Base-by-base conservation (phyloP, 1,140 invertebrate genomes). In the Camponotus floridanus region DNA sequence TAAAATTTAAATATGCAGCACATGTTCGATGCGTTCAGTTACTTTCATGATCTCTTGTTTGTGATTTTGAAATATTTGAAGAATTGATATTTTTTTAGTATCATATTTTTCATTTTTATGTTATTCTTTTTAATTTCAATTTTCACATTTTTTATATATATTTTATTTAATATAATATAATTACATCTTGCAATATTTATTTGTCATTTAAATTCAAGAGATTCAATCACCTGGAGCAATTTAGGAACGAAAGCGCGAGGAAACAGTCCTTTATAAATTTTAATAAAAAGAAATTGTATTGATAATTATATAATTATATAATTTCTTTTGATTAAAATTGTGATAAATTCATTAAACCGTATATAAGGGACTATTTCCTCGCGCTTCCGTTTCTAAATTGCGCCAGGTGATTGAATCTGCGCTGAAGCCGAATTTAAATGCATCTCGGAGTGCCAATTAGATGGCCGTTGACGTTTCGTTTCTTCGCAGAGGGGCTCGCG, bases 401-500 rank as follows among this genome's bases (percentile, higher is more conserved):
- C 83, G 76, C 78, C 89, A 87, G 81, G 89, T 91, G 91, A 79
- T 83, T 79, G 57, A 64, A 76, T 64, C 59, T 65, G 55, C 33
- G 48, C 57, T 8, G 73, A 21, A 89, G 48, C 36, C 67, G 81
- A 87, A 91, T 91, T 88, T 85, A 90, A 87, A 92, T 90, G 85
- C 80, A 59, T 89, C 62, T 18, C 61, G 74, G 71, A 91, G 89
- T 90, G 81, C 86, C 92, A 93, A 94, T 93, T 93, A 93, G 88
- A 91, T 80, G 87, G 89, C 92, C 91, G 92, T 94, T 93, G 90
- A 85, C 91, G 88, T 91, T 92, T 87, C 81, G 87, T 91, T 87
- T 86, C 85, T 64, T 88, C 39, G 48, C 68, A 74, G 67, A 64
- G 90, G 88, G 81, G 81, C 71, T 83, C 73, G 76, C 84, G 65